Base-by-base conservation (phyloP, 2,797 vertebrate species). In the Streptopelia turtur region DNA sequence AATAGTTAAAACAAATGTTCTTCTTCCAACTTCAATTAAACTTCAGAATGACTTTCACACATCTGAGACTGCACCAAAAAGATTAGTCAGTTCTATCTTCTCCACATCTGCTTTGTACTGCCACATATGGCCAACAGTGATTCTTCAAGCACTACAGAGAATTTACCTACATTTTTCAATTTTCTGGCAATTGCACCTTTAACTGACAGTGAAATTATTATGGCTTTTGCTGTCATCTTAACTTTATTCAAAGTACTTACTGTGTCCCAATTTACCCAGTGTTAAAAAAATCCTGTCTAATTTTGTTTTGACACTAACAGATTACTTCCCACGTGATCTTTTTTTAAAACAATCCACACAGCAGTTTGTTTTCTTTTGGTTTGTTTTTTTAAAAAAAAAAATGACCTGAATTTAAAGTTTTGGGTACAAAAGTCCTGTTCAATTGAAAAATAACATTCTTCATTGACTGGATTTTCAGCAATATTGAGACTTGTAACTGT, bases 161-260 rank as follows among this genome's bases (percentile, higher is more conserved):
- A 91, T 92, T 96, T 94, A 61, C 31, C 41, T 81, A 64, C 28
- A 65, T 88, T 93, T 95, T 94, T 70, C 78, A 90, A 96, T 95
- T 95, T 94, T 91, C 83, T 94, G 81, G 75, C 71, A 96, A 95
- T 97, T 96, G 89, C 65, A 92, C 41, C 90, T 96, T 94, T 93
- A 96, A 97, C 93, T 80, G 60, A 70, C 52, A 16, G 93, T 93
- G 79, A 96, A 95, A 96, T 94, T 88, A 78, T 97, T 82, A 83
- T 65, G 65, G 86, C 21, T 95, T 96, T 95, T 94, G 28, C 87
- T 95, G 87, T 95, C 64, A 64, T 93, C 35, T 79, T 93, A 94
- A 86, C 90, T 85, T 92, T 85, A 78, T 43, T 88, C 78, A 24
- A 83, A 74, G 88, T 90, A 76, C 81, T 93, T 88, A 69, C 92